Base-by-base conservation (phyloP, 2,113 vertebrate species). In the Amphiprion ocellaris region DNA sequence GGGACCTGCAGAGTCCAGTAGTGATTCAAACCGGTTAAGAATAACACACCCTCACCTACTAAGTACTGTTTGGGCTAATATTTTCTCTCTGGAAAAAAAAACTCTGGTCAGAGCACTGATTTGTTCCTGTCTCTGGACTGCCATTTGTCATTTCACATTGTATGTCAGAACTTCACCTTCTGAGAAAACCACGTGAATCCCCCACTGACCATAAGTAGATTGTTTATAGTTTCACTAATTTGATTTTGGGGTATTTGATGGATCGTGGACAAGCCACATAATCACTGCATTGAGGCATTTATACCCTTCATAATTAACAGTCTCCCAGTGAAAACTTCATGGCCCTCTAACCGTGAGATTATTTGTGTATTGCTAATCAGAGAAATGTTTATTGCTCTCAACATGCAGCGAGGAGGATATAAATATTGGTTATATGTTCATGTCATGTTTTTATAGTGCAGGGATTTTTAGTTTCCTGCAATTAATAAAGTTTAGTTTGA, bases 1-100 rank as follows among this genome's bases (percentile, higher is more conserved):
- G 93, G 93, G 93, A 94, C 91, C 81, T 46, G 69, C 74, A 64
- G 86, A 90, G 91, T 89, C 82, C 90, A 90, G 80, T 85, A 87
- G 92, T 93, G 91, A 94, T 92, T 94, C 86, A 85, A 75, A 89
- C 87, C 49, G 62, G 86, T 92, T 86, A 93, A 92, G 83, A 95
- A 94, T 94, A 94, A 95, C 94, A 95, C 90, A 66, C 81, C 85
- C 87, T 89, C 92, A 90, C 80, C 89, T 91, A 90, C 92, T 93
- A 94, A 94, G 92, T 89, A 92, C 86, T 79, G 90, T 92, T 90
- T 90, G 83, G 90, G 87, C 87, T 91, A 92, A 93, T 94, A 94
- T 94, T 94, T 93, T 93, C 73, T 86, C 89, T 84, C 69, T 81
- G 77, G 62, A 44, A n/a, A 84, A 74, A 79, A 67, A 64, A 77